A percentile compares a stretch with the other conserved stretches of the same genome.
phyloP scores from a whole-genome alignment of 2,888 invertebrate species.

The Ernsta delagoae region DNA sequence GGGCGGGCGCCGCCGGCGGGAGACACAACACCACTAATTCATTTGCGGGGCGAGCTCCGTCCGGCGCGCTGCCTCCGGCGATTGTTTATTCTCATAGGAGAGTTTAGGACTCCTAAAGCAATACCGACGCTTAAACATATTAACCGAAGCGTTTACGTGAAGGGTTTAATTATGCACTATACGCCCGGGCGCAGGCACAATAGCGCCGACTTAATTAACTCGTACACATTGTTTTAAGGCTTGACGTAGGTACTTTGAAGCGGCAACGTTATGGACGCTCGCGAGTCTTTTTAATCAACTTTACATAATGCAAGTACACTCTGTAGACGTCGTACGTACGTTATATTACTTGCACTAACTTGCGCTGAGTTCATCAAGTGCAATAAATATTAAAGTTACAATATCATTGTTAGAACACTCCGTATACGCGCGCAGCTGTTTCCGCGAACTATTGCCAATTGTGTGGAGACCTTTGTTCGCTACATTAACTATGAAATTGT shows the following conservation, averaged over 20 bases:
- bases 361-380: slow-evolving; percentile 74
- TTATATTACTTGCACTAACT: slow-evolving; percentile 58
- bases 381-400: slow-evolving; percentile 83
- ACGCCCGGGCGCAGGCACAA: slow-evolving; percentile 69
- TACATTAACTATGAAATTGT: slow-evolving; percentile 72
- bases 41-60: slow-evolving; percentile 73
- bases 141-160: slow-evolving; percentile 79
- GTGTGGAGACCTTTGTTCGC: slow-evolving; percentile 74
- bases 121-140: slow-evolving; percentile 80
- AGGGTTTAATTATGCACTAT: slow-evolving; percentile 81
- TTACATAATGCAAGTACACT: slow-evolving; percentile 47
- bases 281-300: slow-evolving; percentile 65
- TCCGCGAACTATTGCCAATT: slow-evolving; percentile 76
- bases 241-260: slow-evolving; percentile 67
- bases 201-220: slow-evolving; percentile 80
- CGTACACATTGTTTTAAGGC: slow-evolving; percentile 75
- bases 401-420: slow-evolving; percentile 78
- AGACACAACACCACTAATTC: slow-evolving; percentile 72
- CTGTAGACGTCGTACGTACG: slow-evolving; percentile 47
- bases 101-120: slow-evolving; percentile 82
- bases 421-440: slow-evolving; percentile 67
- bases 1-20: slow-evolving; percentile 46
- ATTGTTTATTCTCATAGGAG: slow-evolving; percentile 82
- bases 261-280: slow-evolving; percentile 63
- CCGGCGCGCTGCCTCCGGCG: slow-evolving; percentile 63